These are phyloP conservation scores for Plebejus melissa DNA, from an alignment of 2,888 invertebrate genomes.

Conservation along the genomic window DNA sequence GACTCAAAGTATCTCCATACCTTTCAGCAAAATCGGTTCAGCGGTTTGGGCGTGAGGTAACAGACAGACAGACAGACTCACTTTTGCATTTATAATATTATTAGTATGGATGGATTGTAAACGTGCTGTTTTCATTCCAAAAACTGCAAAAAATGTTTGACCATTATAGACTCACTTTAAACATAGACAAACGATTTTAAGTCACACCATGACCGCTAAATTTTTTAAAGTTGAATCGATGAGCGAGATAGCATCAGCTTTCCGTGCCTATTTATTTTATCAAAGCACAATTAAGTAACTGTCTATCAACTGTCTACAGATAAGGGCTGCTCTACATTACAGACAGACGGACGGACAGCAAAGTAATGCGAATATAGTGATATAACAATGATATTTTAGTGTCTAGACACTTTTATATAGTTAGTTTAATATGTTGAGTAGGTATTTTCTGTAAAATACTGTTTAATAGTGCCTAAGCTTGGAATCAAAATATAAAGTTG, in stretches of 20 bases:
- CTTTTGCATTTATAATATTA: too few relatives aligned
- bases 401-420: neutral
- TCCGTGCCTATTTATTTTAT: slow-evolving; percentile 26
- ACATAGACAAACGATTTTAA: neutral
- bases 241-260: slow-evolving; percentile 20
- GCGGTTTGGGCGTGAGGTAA: too few relatives aligned
- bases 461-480: too few relatives aligned
- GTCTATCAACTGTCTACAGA: slow-evolving; percentile 23
- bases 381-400: slow-evolving; percentile 14
- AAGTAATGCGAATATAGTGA: slow-evolving; percentile 1
- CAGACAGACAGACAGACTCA: too few relatives aligned
- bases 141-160: too few relatives aligned
- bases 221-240: neutral
- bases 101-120: too few relatives aligned
- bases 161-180: too few relatives aligned
- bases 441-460: too few relatives aligned
- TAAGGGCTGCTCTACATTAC: slow-evolving; percentile 10
- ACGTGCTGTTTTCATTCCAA: too few relatives aligned
- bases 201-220: slow-evolving; percentile 1
- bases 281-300: slow-evolving; percentile 26
- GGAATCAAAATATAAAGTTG: too few relatives aligned
- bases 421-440: neutral
- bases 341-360: neutral
- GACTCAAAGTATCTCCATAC: too few relatives aligned
- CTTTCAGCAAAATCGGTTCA: too few relatives aligned